Percentiles rank a stretch among this genome's conserved stretches.
Evolutionary conservation across 2,113 vertebrate genomes (phyloP).

Genomic region (Vicugna pacos): DNA sequence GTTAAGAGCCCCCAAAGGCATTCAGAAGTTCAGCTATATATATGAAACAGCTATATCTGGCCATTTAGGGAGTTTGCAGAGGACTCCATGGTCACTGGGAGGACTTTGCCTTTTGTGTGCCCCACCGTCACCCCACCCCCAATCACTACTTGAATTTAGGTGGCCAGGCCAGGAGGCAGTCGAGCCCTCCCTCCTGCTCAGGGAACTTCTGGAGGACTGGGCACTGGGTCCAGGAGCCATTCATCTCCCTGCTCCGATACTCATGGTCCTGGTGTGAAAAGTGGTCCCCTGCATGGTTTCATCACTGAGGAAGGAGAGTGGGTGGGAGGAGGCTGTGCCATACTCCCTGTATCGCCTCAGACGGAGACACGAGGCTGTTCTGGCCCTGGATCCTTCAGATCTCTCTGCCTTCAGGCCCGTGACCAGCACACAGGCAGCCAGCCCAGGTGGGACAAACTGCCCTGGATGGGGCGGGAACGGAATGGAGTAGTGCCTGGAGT

Average conservation of each 20-base stretch:
- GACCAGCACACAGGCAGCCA: not conserved
- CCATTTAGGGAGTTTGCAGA: not conserved
- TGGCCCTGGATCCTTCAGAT: not conserved
- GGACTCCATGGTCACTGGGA: no score
- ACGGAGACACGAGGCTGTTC: not conserved
- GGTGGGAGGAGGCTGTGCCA: not conserved
- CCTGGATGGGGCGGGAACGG: fast-evolving
- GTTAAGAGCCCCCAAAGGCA: not conserved
- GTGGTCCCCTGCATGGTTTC: not conserved
- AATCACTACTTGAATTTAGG: not conserved
- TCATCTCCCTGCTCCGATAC: not conserved
- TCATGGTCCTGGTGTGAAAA: not conserved
- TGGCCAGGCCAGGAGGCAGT: not conserved
- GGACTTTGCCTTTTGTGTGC: no score
- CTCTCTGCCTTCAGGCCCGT: not conserved
- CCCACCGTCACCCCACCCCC: not conserved
- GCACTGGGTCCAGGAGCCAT: not conserved
- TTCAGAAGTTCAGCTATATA: not conserved
- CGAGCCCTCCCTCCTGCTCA: not conserved
- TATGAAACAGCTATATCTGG: not conserved
- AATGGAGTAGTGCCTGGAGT: not conserved
- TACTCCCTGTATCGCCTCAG: fast-evolving
- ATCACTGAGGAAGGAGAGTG: not conserved
- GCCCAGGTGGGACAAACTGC: not conserved
- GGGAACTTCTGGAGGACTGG: not conserved